Conservation (phyloP, 1,140 invertebrate genomes). For the Popillia japonica region DNA sequence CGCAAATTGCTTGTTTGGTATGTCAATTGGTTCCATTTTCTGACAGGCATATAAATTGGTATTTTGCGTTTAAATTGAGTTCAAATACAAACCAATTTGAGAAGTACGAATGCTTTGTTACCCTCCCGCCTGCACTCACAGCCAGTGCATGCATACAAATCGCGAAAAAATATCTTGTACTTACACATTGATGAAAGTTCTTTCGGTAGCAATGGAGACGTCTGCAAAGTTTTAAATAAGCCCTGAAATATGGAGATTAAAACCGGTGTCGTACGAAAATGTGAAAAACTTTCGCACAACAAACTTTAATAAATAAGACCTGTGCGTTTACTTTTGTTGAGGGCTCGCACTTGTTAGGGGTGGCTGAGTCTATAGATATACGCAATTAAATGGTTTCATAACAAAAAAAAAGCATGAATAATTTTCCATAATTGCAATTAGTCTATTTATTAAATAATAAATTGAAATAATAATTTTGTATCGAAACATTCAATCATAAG, state of each 20-base stretch:
- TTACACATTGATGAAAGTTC: slow-evolving; percentile 23
- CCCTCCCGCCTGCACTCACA: background rate
- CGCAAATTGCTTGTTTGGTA: slow-evolving; percentile 4
- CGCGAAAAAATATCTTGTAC: slow-evolving; percentile 4
- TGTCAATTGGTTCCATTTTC: background rate
- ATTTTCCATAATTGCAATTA: too few relatives aligned
- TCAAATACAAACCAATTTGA: background rate
- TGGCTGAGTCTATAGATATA: too few relatives aligned
- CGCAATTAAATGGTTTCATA: too few relatives aligned
- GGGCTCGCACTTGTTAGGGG: too few relatives aligned
- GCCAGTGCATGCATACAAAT: background rate
- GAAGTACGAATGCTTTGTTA: slow-evolving; percentile 12
- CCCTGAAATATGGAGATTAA: slow-evolving; percentile 16
- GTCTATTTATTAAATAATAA: too few relatives aligned
- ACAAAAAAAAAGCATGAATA: too few relatives aligned
- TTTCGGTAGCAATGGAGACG: background rate
- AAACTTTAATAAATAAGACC: background rate
- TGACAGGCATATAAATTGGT: slow-evolving; percentile 23
- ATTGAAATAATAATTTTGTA: too few relatives aligned
- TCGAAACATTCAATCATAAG: background rate
- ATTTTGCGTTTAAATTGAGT: slow-evolving; percentile 25
- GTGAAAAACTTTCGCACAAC: slow-evolving; percentile 2
- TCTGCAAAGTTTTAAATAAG: slow-evolving; percentile 24
- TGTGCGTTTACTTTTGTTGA: background rate
- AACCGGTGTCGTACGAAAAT: background rate